Evolutionary conservation across 2,888 invertebrate species (phyloP), one percentile per base, ranked within the genome.

Genomic region (Pocota personata): DNA sequence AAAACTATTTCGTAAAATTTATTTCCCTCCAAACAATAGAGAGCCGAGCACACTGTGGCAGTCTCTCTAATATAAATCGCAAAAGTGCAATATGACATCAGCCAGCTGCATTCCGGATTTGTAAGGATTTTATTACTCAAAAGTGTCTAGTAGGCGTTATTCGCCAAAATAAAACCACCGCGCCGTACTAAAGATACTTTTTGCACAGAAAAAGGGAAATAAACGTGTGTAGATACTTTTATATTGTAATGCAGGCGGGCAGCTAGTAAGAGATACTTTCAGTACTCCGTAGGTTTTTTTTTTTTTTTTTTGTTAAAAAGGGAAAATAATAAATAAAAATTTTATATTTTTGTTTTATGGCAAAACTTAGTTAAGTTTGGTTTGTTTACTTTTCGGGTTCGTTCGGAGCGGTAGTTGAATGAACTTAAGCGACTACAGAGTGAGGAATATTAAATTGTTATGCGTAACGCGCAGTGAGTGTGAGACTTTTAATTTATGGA

Each of bases 91-190:
- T 55, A 83, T 78, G 77, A 78, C 83, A 73, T 55, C 78, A 78
- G 58, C 50, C 78, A 73, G 72, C 64, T 77, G 76, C 77, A 71
- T 40, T 69, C 50, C 57, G 69, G 62, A 79, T 84, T 64, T 64
- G 75, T 79, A 79, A 79, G 73, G 79, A 79, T 75, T 84, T 84
- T 84, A 84, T 79, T 75, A 62, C 58, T 40, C 55, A 7, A 60
- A 67, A 73, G 79, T 79, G 73, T 67, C 46, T 58, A 43, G 66
- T 60, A 72, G 77, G 77, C 82, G 77, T 77, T 66, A 40, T 50
- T 43, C 21, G 55, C n/a, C 16, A 37, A 66, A 58, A 60, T 2
- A 62, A 58, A 77, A 60, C 10, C 6, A 14, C 60, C 40, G 40
- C 27, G 30, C 1, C 3, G 35, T 3, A 37, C 32, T 32, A 37